Evolutionary conservation across 2,888 invertebrate species (phyloP).

Genomic region (Parasteatoda lunata): DNA sequence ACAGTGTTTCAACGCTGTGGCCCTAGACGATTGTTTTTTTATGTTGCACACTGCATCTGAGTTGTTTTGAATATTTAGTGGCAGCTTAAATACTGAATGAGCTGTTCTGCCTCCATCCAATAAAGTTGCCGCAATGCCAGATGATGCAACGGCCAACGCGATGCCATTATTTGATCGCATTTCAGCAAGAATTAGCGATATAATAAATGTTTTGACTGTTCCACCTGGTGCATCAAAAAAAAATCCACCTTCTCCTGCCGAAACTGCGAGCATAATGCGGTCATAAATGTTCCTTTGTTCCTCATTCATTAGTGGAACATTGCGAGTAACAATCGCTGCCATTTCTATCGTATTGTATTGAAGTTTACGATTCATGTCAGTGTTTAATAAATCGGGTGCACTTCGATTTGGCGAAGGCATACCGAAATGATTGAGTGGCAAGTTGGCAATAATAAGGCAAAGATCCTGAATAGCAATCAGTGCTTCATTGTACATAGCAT

Average conservation of each 20-base stretch:
- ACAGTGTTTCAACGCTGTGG: too few relatives aligned
- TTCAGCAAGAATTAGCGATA: neutral
- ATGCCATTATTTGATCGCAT: slow-evolving; percentile 70
- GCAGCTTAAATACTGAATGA: slow-evolving; percentile 74
- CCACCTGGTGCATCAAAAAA: neutral
- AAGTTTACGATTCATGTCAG: slow-evolving; percentile 3
- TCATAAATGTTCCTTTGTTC: too few relatives aligned
- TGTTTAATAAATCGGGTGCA: too few relatives aligned
- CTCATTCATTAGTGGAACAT: slow-evolving; percentile 25
- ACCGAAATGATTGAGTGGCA: too few relatives aligned
- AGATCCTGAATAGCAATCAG: too few relatives aligned
- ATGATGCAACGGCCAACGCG: too few relatives aligned
- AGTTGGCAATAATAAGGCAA: too few relatives aligned
- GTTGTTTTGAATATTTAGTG: slow-evolving; percentile 71
- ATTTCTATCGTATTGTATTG: slow-evolving; percentile 22
- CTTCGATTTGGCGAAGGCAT: too few relatives aligned
- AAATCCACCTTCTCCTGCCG: too few relatives aligned
- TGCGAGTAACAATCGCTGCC: slow-evolving; percentile 31
- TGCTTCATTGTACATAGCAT: too few relatives aligned
- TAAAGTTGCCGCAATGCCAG: slow-evolving; percentile 61
- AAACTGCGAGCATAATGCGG: too few relatives aligned
- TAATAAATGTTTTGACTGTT: neutral
- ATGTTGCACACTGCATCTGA: slow-evolving; percentile 23
- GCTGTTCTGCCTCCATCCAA: slow-evolving; percentile 74
- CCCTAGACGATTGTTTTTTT: too few relatives aligned